phyloP scores from a whole-genome alignment of 2,797 vertebrate genomes.

The Hapalemur alaotrensis region DNA sequence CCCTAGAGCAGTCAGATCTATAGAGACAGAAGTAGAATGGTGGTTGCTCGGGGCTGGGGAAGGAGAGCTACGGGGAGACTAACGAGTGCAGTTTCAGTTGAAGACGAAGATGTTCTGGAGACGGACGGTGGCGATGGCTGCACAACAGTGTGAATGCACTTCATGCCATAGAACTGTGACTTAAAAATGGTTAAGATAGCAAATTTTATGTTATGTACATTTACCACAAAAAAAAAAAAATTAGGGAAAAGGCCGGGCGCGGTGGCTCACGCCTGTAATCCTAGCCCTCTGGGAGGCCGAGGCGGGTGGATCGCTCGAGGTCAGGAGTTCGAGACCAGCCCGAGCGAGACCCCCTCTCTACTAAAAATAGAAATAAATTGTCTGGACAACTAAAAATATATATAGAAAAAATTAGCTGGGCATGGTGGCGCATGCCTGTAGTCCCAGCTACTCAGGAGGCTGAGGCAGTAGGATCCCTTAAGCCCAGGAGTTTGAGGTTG shows the following conservation, averaged over 20 bases:
- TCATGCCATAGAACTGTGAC: background rate
- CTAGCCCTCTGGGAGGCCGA: too few species aligned
- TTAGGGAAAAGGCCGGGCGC: background rate
- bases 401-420: too few species aligned
- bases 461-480: too few species aligned
- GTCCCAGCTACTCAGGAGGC: too few species aligned
- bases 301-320: too few species aligned
- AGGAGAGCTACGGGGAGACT: background rate
- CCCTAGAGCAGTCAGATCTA: background rate
- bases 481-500: too few species aligned
- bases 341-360: too few species aligned
- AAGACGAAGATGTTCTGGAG: background rate
- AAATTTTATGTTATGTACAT: background rate
- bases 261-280: too few species aligned
- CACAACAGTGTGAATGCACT: background rate
- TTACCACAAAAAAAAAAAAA: background rate
- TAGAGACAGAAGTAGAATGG: background rate
- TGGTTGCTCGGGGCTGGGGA: background rate
- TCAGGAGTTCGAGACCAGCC: too few species aligned
- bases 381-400: too few species aligned
- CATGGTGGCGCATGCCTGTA: too few species aligned
- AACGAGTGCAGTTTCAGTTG: background rate
- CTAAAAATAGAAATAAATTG: too few species aligned
- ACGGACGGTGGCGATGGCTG: background rate
- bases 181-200: background rate